phyloP scores from a whole-genome alignment of 2,888 invertebrate genomes.

The Itoplectis maculator region DNA sequence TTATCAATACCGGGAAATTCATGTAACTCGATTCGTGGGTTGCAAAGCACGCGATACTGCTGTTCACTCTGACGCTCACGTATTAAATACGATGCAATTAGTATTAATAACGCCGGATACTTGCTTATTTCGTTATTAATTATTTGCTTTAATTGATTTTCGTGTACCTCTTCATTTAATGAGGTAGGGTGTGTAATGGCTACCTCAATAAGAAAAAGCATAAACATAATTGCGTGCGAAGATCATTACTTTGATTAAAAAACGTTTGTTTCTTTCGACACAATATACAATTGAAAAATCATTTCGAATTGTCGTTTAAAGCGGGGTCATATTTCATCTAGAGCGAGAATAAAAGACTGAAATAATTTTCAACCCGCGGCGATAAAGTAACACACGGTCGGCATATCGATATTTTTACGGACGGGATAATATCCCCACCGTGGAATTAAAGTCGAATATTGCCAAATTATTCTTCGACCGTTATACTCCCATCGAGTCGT shows the following conservation, averaged over 20 bases:
- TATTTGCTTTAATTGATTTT: too few species aligned
- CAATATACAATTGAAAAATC: not conserved
- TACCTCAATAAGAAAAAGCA: too few species aligned
- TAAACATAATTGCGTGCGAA: too few species aligned
- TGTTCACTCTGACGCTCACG: not conserved
- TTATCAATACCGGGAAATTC: not conserved
- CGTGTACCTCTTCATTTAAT: too few species aligned
- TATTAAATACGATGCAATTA: not conserved
- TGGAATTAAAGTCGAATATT: not conserved
- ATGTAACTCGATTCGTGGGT: not conserved
- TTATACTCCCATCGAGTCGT: constrained; percentile 18
- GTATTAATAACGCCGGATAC: too few species aligned
- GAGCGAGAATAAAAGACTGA: not conserved
- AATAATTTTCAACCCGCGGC: not conserved
- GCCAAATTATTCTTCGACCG: not conserved
- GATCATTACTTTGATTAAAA: not conserved
- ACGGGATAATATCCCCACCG: not conserved
- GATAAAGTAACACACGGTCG: not conserved
- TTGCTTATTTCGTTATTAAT: too few species aligned
- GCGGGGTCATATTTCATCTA: not conserved
- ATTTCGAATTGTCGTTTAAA: not conserved
- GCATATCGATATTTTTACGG: not conserved
- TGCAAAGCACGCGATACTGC: not conserved
- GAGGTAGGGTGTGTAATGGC: too few species aligned
- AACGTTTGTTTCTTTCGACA: not conserved